These are phyloP conservation scores for Glossosoma conforme DNA, from an alignment of 1,140 invertebrate species.

Conservation along the genomic window DNA sequence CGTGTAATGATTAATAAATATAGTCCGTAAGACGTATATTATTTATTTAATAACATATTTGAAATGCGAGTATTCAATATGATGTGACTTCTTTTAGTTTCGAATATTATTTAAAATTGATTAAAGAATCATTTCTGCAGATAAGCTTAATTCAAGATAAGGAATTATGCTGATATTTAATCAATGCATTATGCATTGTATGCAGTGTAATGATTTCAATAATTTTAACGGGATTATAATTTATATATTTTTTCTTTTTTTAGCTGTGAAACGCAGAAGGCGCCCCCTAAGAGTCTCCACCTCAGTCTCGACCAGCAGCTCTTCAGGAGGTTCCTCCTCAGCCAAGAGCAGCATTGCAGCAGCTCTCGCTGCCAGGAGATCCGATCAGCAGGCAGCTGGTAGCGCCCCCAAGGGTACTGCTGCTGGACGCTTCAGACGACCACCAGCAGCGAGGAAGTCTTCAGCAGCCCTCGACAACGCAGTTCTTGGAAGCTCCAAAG, in stretches of 20 bases:
- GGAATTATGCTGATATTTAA: too few species aligned
- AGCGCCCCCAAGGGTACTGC: slow-evolving; percentile 56
- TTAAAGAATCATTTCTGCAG: too few species aligned
- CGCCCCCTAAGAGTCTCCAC: slow-evolving; percentile 50
- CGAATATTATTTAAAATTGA: too few species aligned
- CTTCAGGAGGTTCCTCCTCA: slow-evolving; percentile 34
- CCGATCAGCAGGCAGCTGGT: slow-evolving; percentile 22
- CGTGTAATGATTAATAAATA: too few species aligned
- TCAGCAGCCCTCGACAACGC: slow-evolving; percentile 54
- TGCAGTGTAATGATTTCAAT: not conserved
- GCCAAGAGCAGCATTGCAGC: too few species aligned
- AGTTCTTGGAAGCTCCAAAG: slow-evolving; percentile 50
- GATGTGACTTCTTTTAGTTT: too few species aligned
- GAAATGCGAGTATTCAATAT: too few species aligned
- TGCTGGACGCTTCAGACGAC: slow-evolving; percentile 58
- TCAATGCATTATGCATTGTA: too few species aligned
- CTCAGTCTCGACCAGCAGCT: slow-evolving; percentile 42
- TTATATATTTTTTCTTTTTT: slow-evolving; percentile 27
- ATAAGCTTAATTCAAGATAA: too few species aligned
- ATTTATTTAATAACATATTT: too few species aligned
- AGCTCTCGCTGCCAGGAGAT: slow-evolving; percentile 3
- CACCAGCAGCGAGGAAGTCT: slow-evolving; percentile 56
- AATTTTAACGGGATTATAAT: too few species aligned
- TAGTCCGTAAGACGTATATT: too few species aligned
- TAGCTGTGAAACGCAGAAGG: slow-evolving; percentile 51